Evolutionary conservation across 2,797 vertebrate genomes (phyloP).

Genomic region (Oreochromis grahami): DNA sequence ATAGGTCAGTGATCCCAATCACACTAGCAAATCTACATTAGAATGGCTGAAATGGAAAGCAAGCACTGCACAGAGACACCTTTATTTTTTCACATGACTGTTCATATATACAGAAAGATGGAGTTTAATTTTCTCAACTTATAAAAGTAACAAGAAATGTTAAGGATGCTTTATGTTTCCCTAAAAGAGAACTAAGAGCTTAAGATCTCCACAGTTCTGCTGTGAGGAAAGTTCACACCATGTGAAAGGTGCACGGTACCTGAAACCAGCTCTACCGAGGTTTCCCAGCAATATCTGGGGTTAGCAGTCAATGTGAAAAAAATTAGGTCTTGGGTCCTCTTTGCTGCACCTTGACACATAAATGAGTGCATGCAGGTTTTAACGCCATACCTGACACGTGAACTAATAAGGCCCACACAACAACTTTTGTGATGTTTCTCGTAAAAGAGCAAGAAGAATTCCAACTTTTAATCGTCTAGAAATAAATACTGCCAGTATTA

Average conservation of each 20-base stretch:
- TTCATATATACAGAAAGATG: not conserved
- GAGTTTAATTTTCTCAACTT: not conserved
- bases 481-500: slow-evolving; percentile 2
- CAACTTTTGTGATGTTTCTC: not conserved
- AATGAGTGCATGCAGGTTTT: not conserved
- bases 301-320: not conserved
- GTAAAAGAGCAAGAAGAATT: not conserved
- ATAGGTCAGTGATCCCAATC: not conserved
- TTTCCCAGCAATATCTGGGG: not conserved
- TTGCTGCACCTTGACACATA: not conserved
- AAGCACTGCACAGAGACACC: not conserved
- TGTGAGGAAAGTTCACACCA: not conserved
- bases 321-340: not conserved
- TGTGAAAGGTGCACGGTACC: not conserved
- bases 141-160: not conserved
- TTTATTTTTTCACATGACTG: not conserved
- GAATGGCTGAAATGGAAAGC: not conserved
- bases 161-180: not conserved
- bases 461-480: not conserved
- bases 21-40: not conserved
- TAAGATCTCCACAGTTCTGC: not conserved
- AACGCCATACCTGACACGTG: not conserved
- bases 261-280: not conserved
- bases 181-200: not conserved
- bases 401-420: too few species aligned